These are phyloP conservation scores for Parauchenoglanis ngamensis DNA, from an alignment of 2,797 vertebrate species.

Conservation along the genomic window DNA sequence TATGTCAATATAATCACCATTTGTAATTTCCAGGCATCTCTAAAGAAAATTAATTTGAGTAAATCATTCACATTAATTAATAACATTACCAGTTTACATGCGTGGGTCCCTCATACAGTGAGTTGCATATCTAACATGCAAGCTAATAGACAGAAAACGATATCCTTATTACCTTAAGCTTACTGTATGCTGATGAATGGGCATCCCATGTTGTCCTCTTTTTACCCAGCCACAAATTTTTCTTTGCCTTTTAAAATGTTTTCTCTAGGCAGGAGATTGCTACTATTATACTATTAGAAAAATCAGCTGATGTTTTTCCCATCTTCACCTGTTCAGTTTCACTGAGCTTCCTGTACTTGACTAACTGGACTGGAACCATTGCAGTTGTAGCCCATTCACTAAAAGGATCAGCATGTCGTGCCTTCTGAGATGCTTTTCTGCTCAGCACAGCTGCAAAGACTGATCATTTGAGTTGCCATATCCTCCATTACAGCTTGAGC, in stretches of 20 bases:
- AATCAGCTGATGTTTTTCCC: background rate
- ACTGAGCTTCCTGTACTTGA: background rate
- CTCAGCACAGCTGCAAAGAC: background rate
- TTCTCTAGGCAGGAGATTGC: background rate
- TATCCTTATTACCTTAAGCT: background rate
- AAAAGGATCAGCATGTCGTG: background rate
- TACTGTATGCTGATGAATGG: background rate
- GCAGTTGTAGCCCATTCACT: background rate
- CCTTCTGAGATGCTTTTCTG: background rate
- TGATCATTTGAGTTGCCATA: background rate
- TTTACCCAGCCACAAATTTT: background rate
- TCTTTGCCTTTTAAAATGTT: background rate
- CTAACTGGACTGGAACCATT: background rate
- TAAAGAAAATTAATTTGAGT: background rate
- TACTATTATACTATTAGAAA: background rate
- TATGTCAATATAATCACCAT: background rate
- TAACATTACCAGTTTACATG: background rate
- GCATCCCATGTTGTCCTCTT: background rate
- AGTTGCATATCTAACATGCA: background rate
- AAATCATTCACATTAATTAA: background rate
- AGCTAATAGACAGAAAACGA: background rate
- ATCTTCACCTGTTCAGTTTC: background rate
- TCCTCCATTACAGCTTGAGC: too few species aligned
- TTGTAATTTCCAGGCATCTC: slow-evolving; percentile 32
- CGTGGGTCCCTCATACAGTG: background rate